Evolutionary conservation across 2,113 vertebrate species (phyloP), one percentile per base, ranked within the genome.

Genomic region (Ursus arctos): DNA sequence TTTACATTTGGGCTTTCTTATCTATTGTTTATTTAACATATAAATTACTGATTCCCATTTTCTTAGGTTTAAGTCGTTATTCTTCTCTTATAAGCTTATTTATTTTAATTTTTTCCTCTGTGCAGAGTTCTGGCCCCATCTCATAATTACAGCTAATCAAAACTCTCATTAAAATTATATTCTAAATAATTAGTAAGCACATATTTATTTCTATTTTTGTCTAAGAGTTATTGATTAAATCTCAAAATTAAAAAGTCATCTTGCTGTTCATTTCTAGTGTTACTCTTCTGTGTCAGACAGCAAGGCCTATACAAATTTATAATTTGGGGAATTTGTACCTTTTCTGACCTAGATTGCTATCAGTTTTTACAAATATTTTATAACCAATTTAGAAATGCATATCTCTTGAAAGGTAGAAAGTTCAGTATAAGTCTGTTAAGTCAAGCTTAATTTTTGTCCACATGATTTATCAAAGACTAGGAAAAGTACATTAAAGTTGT

Each of bases 71-170:
- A 63, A 72, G 13, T 82, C 69, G 1, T 74, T 80, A 43, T 72
- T 83, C 77, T 91, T 88, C 67, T 85, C 82, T 95, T 16, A 69
- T 83, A 59, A 76, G 7, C 67, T 53, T 67, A 94, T 28, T 40
- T 53, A 71, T 82, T 95, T 88, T 67, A 86, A 86, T 53, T 90
- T 7, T 79, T 87, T 65, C 11, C 15, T 81, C 55, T 89, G 15
- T 93, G 9, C 22, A 51, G 16, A 69, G 13, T 21, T 94, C 79
- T 95, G 18, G 1, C 3, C 43, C 22, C 57, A 83, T 26, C 10
- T 88, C 18, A 53, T 16, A 61, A 59, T 33, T 47, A 14, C 63
- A 11, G 24, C 31, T 89, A 76, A 71, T 47, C 18, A 85, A 72
- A 83, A 96, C 24, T 91, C 53, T 79, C 14, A 36, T 5, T 89